These are phyloP conservation scores for Acronicta alni DNA, from an alignment of 2,888 invertebrate species.

Conservation along the genomic window DNA sequence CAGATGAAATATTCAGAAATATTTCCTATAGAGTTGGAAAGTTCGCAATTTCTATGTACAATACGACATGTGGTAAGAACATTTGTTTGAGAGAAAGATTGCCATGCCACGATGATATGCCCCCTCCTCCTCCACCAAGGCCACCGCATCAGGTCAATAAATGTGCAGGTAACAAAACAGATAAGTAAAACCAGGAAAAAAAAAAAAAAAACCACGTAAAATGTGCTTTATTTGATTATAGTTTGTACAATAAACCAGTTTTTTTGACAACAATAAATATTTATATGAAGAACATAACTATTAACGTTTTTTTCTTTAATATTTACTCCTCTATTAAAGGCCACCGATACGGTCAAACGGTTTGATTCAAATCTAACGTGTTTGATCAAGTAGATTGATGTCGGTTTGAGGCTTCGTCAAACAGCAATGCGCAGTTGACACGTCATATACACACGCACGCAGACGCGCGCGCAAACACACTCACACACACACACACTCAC, in stretches of 20 bases:
- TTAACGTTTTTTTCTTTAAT: too few species aligned
- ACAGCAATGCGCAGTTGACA: too few species aligned
- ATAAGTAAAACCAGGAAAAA: background rate
- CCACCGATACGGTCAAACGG: too few species aligned
- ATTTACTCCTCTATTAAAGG: too few species aligned
- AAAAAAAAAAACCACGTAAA: background rate
- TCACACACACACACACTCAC: too few species aligned
- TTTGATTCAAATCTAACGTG: too few species aligned
- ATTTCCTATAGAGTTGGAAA: slow-evolving; percentile 56
- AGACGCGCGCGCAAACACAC: too few species aligned
- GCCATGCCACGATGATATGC: slow-evolving; percentile 68
- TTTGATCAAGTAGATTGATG: too few species aligned
- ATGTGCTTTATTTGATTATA: slow-evolving; percentile 1
- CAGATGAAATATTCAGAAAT: slow-evolving; percentile 66
- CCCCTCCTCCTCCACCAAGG: slow-evolving; percentile 33
- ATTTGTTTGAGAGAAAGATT: slow-evolving; percentile 61
- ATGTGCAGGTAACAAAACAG: slow-evolving; percentile 4
- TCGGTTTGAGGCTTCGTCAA: too few species aligned
- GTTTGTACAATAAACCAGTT: background rate
- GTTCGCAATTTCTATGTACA: slow-evolving; percentile 53
- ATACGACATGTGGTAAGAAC: slow-evolving; percentile 55
- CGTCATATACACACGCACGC: too few species aligned
- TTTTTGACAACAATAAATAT: slow-evolving; percentile 13
- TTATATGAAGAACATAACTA: background rate
- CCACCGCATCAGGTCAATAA: slow-evolving; percentile 32